Evolutionary conservation across 1,140 invertebrate species (phyloP).

Genomic region (Drosophila kurseongensis): DNA sequence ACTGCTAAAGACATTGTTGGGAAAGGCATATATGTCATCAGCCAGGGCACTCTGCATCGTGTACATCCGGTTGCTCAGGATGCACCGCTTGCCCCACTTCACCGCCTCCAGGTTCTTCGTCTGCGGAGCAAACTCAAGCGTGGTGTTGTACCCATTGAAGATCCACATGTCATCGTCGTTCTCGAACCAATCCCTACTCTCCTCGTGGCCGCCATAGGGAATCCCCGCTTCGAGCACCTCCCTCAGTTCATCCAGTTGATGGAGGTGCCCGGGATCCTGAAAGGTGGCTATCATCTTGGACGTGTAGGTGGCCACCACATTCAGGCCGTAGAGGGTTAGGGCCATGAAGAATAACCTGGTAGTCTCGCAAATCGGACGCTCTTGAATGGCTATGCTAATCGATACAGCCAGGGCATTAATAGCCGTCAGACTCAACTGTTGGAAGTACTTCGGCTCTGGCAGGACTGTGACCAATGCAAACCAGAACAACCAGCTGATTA

Average conservation of each 20-base stretch:
- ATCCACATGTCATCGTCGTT: conserved; percentile 85
- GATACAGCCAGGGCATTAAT: conserved; percentile 85
- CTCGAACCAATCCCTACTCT: conserved; percentile 85
- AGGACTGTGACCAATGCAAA: conserved; percentile 81
- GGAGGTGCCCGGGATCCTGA: conserved; percentile 85
- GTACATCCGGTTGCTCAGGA: conserved; percentile 76
- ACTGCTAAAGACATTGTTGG: conserved; percentile 85
- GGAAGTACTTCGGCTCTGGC: conserved; percentile 83
- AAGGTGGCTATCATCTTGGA: conserved; percentile 86
- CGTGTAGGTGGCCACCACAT: conserved; percentile 85
- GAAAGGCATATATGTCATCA: conserved; percentile 84
- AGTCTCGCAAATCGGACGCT: conserved; percentile 83
- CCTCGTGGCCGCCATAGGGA: conserved; percentile 85
- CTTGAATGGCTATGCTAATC: conserved; percentile 84
- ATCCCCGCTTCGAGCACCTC: conserved; percentile 85
- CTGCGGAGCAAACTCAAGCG: conserved; percentile 80
- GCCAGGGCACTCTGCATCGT: conserved; percentile 62
- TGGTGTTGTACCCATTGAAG: conserved; percentile 81
- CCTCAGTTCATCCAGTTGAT: conserved; percentile 85
- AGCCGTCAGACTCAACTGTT: conserved; percentile 81
- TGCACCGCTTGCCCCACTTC: conserved; percentile 77
- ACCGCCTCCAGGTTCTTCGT: conserved; percentile 81
- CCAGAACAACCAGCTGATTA: conserved; percentile 85
- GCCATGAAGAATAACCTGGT: conserved; percentile 85
- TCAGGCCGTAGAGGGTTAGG: conserved; percentile 85